phyloP scores from a whole-genome alignment of 30 jellyfish, hydroid and myxozoan genomes.

The Aurelia coerulea region DNA sequence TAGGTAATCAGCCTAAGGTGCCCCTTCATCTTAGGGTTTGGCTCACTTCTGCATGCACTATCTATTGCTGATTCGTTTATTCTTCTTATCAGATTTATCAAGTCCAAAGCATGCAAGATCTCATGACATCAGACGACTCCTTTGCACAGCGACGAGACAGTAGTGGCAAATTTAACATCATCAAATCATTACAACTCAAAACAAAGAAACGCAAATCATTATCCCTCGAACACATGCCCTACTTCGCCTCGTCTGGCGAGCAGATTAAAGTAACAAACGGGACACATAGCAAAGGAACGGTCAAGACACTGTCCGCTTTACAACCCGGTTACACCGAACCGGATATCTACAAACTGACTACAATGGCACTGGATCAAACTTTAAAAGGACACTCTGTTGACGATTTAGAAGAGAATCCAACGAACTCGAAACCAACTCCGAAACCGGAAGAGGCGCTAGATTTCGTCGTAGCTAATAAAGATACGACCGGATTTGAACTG shows the following conservation, averaged over 20 bases:
- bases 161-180: constrained; percentile 44
- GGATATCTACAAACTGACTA: constrained; percentile 48
- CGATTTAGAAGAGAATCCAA: constrained; percentile 35
- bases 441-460: constrained; percentile 72
- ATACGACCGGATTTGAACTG: constrained; percentile 67
- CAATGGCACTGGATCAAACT: constrained; percentile 89
- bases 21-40: no score
- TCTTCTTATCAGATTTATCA: constrained; percentile 33
- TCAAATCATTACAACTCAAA: constrained; percentile 52
- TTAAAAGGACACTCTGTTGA: constrained; percentile 71
- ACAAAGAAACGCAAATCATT: constrained; percentile 55
- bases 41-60: no score
- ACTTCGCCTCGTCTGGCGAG: constrained; percentile 67
- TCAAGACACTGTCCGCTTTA: constrained; percentile 42
- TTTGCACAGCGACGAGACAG: constrained; percentile 32
- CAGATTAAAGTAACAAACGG: constrained; percentile 50
- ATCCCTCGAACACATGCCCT: constrained; percentile 65
- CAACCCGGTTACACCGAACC: constrained; percentile 83
- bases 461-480: constrained; percentile 52
- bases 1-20: no score
- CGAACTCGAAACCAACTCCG: constrained; percentile 32
- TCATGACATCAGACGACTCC: constrained; percentile 22
- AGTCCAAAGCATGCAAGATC: constrained; percentile 40
- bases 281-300: constrained; percentile 7
- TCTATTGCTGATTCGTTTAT: no score